Base-by-base conservation (phyloP, 1,140 invertebrate genomes). In the Leptopilina clavipes region DNA sequence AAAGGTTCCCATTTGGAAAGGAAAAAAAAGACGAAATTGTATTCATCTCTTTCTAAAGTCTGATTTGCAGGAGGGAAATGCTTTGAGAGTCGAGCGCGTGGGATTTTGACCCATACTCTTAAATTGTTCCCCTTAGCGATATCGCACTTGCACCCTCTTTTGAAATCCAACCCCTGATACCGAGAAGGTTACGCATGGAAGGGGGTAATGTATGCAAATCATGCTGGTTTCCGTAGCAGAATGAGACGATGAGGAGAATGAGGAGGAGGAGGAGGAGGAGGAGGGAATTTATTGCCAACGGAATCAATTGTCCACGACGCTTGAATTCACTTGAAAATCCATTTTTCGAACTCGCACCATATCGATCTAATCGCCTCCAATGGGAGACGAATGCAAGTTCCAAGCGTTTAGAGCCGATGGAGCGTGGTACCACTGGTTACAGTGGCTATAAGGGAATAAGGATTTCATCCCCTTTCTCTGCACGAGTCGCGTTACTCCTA, bases 191-290 rank as follows among this genome's bases (percentile, higher is more conserved):
- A 65, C 59, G 25, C 25, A 65, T 81, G 59, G 59, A 54, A 70
- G 71, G 78, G 77, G 71, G 81, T 80, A 82, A 82, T 82, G 76
- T 80, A 83, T 83, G 81, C 81, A 81, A 83, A 83, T 83, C 79
- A 81, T 81, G 76, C 81, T 82, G 81, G 81, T 82, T 79, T 79
- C 76, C 78, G 79, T 78, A 77, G 73, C 78, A 71, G 73, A 74
- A 70, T 73, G 77, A 70, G 22, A 54, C 22, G 40, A 1, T 0
- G 71, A 52, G 71, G 22, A 11, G 52, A 43, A 52, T 9, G 3
- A 11, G 19, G 56, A 44, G 73, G 25, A 11, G 18, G 73, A 70
- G 59, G 40, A 31, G 37, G 8, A 44, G n/a, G 43, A 70, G 73
- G 75, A 31, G 72, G 74, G 75, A 84, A 81, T 84, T 84, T 84